Percentiles rank a stretch among this genome's conserved stretches.
Conservation (phyloP, 2,797 vertebrate genomes). For the Acanthurus lineatus region DNA sequence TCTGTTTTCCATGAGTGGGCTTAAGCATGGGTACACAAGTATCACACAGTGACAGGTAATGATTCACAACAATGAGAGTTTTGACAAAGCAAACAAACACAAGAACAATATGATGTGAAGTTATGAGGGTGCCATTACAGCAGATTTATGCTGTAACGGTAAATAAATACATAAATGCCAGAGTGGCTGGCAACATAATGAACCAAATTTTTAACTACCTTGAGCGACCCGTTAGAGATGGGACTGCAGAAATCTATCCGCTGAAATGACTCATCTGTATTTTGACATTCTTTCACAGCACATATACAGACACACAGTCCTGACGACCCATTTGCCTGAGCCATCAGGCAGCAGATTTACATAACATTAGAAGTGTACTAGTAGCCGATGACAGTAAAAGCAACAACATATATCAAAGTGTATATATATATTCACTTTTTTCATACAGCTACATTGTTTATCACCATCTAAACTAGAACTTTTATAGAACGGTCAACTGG, state of each 20-base stretch:
- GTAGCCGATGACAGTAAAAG: constrained; percentile 3
- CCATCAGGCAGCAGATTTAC: constrained; percentile 49
- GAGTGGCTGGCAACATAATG: constrained; percentile 48
- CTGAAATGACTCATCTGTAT: constrained; percentile 66
- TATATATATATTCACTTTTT: not conserved
- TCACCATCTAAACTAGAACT: not conserved
- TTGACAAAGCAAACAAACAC: constrained; percentile 70
- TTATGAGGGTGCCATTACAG: constrained; percentile 16
- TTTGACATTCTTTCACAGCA: constrained; percentile 56
- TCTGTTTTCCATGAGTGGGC: constrained; percentile 75
- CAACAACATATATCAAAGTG: constrained; percentile 16
- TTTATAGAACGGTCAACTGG: too few species aligned
- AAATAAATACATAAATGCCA: constrained; percentile 34
- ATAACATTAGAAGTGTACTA: constrained; percentile 41
- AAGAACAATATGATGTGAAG: constrained; percentile 43
- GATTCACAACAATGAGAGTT: constrained; percentile 66
- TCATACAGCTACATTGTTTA: not conserved
- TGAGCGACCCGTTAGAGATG: constrained; percentile 44
- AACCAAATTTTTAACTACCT: constrained; percentile 57
- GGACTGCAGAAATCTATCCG: constrained; percentile 62
- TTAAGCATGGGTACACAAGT: constrained; percentile 78
- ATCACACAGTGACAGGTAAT: constrained; percentile 72
- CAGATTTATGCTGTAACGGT: constrained; percentile 24
- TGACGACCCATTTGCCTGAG: constrained; percentile 52
- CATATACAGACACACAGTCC: constrained; percentile 43